phyloP scores from a whole-genome alignment of 2,888 invertebrate genomes.

The Athripsodes cinereus region DNA sequence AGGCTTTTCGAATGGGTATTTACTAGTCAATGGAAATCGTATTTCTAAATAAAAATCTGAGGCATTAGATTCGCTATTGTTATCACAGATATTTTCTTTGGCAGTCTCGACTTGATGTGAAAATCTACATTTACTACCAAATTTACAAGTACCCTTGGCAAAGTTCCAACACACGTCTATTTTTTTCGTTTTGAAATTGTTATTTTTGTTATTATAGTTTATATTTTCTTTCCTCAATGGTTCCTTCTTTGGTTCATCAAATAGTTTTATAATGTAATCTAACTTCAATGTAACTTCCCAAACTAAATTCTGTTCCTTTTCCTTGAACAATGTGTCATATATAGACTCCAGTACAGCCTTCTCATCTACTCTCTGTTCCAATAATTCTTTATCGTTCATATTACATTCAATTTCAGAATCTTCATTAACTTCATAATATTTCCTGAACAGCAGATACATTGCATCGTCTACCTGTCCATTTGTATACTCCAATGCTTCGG shows the following conservation, averaged over 20 bases:
- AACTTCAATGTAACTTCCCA: conserved; percentile 66
- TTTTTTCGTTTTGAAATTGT: conserved; percentile 43
- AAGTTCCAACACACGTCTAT: conserved; percentile 60
- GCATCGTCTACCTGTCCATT: conserved; percentile 66
- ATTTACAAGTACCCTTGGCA: conserved; percentile 62
- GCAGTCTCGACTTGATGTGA: conserved; percentile 53
- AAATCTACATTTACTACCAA: conserved; percentile 68
- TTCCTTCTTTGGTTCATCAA: conserved; percentile 40
- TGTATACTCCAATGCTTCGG: conserved; percentile 64
- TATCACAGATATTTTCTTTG: conserved; percentile 33
- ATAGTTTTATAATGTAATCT: conserved; percentile 56
- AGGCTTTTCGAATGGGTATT: conserved; percentile 71
- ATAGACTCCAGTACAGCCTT: conserved; percentile 71
- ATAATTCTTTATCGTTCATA: conserved; percentile 47
- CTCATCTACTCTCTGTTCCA: conserved; percentile 65
- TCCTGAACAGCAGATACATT: conserved; percentile 61
- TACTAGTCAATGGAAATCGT: conserved; percentile 62
- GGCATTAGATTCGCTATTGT: conserved; percentile 37
- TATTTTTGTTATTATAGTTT: conserved; percentile 36
- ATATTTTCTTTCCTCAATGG: conserved; percentile 41
- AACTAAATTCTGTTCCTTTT: conserved; percentile 60
- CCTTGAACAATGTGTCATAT: conserved; percentile 63
- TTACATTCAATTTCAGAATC: conserved; percentile 40
- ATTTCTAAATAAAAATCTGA: conserved; percentile 63
- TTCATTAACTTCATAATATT: conserved; percentile 57